A percentile compares a stretch with the other conserved stretches of the same genome.
Evolutionary conservation across 2,888 invertebrate species (phyloP).

Genomic region (Geophilus truncorum): DNA sequence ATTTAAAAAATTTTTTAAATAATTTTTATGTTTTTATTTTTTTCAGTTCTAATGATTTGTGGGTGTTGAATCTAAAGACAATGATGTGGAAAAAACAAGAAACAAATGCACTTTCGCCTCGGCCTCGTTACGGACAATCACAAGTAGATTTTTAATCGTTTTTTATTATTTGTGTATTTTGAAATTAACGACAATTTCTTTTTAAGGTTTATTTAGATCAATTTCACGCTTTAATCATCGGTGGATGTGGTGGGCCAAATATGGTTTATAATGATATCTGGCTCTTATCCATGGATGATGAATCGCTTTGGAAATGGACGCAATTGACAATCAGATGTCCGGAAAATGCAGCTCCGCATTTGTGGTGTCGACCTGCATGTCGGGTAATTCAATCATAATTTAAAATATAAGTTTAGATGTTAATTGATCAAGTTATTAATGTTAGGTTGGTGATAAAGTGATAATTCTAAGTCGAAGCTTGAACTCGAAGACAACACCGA

Average conservation of each 20-base stretch:
- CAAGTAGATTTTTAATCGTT: constrained; percentile 56
- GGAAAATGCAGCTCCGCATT: constrained; percentile 74
- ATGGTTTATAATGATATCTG: constrained; percentile 78
- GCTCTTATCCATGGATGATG: constrained; percentile 69
- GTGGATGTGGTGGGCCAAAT: constrained; percentile 54
- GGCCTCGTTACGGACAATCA: constrained; percentile 89
- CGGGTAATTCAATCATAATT: constrained; percentile 55
- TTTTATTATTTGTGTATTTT: neutral
- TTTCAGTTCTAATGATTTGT: constrained; percentile 67
- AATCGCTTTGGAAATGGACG: constrained; percentile 48
- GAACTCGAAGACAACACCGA: constrained; percentile 40
- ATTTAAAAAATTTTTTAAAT: too few relatives aligned
- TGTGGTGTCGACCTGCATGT: constrained; percentile 92
- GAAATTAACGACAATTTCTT: neutral
- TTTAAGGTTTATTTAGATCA: constrained; percentile 71
- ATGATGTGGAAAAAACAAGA: constrained; percentile 72
- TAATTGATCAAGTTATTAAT: constrained; percentile 31
- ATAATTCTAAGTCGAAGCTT: constrained; percentile 47
- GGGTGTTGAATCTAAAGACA: constrained; percentile 75
- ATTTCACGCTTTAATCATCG: constrained; percentile 70
- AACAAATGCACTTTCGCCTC: constrained; percentile 64
- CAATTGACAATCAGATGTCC: constrained; percentile 69
- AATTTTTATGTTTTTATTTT: too few relatives aligned
- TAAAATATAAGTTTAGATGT: neutral
- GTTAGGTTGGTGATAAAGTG: constrained; percentile 47